Evolutionary conservation across 2,888 invertebrate species (phyloP).

Genomic region (Watsonalla binaria): DNA sequence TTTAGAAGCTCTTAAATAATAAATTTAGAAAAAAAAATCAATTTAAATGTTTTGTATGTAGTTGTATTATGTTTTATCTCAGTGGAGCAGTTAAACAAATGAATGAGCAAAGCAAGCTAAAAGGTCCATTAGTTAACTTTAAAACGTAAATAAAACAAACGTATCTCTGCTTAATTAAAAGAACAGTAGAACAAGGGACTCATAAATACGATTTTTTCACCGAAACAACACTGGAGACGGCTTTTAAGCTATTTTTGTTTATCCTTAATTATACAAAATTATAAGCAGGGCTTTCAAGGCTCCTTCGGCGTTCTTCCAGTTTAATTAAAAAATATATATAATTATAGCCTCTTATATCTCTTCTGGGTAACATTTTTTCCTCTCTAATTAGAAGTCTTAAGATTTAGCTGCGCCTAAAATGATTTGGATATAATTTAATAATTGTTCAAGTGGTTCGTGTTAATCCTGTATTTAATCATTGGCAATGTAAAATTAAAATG

Average conservation of each 20-base stretch:
- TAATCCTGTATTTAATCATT: too few relatives aligned
- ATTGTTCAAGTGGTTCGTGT: too few relatives aligned
- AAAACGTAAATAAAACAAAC: too few relatives aligned
- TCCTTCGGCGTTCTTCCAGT: slow-evolving; percentile 8
- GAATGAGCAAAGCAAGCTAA: too few relatives aligned
- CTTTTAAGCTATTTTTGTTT: slow-evolving; percentile 6
- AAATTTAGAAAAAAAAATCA: too few relatives aligned
- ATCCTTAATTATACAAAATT: slow-evolving; percentile 10
- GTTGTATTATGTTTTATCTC: too few relatives aligned
- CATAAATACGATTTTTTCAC: background rate
- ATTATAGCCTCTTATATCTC: background rate
- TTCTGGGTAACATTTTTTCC: background rate
- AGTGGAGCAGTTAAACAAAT: too few relatives aligned
- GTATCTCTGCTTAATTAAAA: too few relatives aligned
- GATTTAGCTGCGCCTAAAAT: background rate
- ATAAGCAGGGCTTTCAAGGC: slow-evolving; percentile 6
- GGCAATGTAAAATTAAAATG: too few relatives aligned
- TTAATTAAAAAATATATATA: slow-evolving; percentile 13
- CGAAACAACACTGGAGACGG: background rate
- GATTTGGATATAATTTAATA: background rate
- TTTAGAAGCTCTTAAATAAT: too few relatives aligned
- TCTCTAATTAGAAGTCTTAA: slow-evolving; percentile 1
- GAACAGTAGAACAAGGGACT: background rate
- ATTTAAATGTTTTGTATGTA: too few relatives aligned
- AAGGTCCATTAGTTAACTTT: too few relatives aligned